Evolutionary conservation across 1,140 invertebrate genomes (phyloP).

Genomic region (Melanaphis sacchari): DNA sequence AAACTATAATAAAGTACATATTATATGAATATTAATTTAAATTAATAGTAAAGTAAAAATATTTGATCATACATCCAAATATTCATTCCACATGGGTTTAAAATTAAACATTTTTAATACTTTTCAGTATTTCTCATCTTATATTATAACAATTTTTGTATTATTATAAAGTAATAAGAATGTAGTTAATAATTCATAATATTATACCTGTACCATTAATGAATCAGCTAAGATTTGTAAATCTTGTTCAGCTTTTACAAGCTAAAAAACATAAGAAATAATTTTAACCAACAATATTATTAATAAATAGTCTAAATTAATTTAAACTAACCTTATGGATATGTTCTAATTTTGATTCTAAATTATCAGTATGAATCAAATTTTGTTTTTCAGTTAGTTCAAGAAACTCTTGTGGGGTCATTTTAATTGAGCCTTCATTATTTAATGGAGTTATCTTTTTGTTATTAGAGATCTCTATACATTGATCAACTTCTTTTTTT

Average conservation of each 20-base stretch:
- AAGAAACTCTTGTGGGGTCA: neutral
- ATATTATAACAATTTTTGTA: neutral
- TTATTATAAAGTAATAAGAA: neutral
- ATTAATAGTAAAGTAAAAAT: neutral
- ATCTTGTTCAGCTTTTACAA: constrained; percentile 9
- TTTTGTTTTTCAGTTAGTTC: neutral
- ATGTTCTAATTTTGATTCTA: neutral
- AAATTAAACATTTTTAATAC: neutral
- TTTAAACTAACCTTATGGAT: neutral
- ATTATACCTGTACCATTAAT: neutral
- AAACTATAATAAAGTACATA: no score
- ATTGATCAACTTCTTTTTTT: constrained; percentile 5
- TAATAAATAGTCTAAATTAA: neutral
- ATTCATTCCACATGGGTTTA: neutral
- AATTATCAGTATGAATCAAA: neutral
- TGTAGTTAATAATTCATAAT: neutral
- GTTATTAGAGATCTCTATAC: neutral
- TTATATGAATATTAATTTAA: no score
- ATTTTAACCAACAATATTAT: neutral
- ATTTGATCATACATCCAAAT: neutral
- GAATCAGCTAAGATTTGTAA: neutral
- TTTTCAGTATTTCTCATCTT: neutral
- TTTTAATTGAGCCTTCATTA: neutral
- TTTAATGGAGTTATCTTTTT: neutral
- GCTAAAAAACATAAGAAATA: constrained; percentile 27